A percentile compares a stretch with the other conserved stretches of the same genome.
phyloP scores from a whole-genome alignment of 2,888 invertebrate genomes.

The Nezara viridula region DNA sequence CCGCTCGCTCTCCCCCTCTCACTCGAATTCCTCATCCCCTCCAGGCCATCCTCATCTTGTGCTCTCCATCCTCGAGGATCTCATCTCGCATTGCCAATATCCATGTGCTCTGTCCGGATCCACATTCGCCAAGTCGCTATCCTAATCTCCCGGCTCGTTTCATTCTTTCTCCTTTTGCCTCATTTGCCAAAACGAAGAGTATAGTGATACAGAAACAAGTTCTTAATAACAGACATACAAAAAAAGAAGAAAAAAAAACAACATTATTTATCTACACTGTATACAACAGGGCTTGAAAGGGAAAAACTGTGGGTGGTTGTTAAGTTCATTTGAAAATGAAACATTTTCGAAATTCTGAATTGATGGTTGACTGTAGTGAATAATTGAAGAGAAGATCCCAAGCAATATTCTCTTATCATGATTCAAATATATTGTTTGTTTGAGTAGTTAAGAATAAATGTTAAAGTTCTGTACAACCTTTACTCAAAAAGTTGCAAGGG shows the following conservation, averaged over 20 bases:
- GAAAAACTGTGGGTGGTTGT: too few relatives aligned
- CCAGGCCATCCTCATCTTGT: constrained; percentile 5
- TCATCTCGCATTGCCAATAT: constrained; percentile 24
- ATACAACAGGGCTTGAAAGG: too few relatives aligned
- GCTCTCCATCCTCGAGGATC: constrained; percentile 31
- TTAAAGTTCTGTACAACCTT: too few relatives aligned
- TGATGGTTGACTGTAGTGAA: too few relatives aligned
- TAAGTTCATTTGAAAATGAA: too few relatives aligned
- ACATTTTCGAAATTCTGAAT: too few relatives aligned
- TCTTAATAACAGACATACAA: neutral
- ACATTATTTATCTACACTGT: too few relatives aligned
- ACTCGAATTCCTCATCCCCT: constrained; percentile 46
- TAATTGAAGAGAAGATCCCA: too few relatives aligned
- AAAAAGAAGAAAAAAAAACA: neutral
- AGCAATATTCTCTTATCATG: too few relatives aligned
- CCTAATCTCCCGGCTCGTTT: neutral
- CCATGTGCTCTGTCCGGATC: constrained; percentile 15
- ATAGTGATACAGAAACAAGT: neutral
- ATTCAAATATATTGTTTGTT: too few relatives aligned
- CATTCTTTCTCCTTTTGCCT: neutral
- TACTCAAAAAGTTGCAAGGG: too few relatives aligned
- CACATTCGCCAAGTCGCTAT: neutral
- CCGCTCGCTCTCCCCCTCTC: constrained; percentile 21
- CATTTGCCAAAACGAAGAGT: neutral
- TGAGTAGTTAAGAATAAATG: too few relatives aligned